Evolutionary conservation across 2,113 vertebrate genomes (phyloP).

Genomic region (Mirza zaza): DNA sequence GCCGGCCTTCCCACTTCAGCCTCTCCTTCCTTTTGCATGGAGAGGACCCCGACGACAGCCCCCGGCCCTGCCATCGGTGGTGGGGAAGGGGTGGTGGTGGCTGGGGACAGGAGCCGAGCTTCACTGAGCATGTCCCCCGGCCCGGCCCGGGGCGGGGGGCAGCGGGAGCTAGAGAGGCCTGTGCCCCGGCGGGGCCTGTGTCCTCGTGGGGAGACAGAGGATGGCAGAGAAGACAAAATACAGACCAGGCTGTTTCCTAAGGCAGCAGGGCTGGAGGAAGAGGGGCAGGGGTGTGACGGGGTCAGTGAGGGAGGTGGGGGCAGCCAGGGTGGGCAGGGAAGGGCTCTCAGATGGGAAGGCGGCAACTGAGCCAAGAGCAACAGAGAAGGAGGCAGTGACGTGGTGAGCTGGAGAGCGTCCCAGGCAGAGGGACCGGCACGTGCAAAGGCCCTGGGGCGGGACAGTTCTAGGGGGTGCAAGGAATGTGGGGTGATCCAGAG

Average conservation of each 20-base stretch:
- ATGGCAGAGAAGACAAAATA: background rate
- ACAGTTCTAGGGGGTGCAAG: fast-evolving
- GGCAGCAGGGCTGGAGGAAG: fast-evolving
- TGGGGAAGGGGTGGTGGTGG: background rate
- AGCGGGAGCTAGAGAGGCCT: background rate
- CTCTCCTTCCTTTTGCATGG: background rate
- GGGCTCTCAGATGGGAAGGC: background rate
- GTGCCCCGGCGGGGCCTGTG: background rate
- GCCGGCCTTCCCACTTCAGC: conserved; percentile 2
- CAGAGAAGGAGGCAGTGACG: background rate
- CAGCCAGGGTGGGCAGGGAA: background rate
- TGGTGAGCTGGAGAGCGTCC: fast-evolving
- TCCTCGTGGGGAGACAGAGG: background rate
- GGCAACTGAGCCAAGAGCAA: fast-evolving
- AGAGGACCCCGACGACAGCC: background rate
- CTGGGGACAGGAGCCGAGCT: background rate
- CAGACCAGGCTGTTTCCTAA: fast-evolving
- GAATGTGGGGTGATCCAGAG: fast-evolving
- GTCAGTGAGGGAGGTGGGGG: fast-evolving
- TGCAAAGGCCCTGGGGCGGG: background rate
- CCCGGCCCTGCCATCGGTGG: background rate
- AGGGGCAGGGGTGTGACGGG: fast-evolving
- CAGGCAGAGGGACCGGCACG: fast-evolving
- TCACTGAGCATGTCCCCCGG: background rate
- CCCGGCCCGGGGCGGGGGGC: background rate